Evolutionary conservation across 1,140 invertebrate species (phyloP).

Genomic region (Meteorus sp.): DNA sequence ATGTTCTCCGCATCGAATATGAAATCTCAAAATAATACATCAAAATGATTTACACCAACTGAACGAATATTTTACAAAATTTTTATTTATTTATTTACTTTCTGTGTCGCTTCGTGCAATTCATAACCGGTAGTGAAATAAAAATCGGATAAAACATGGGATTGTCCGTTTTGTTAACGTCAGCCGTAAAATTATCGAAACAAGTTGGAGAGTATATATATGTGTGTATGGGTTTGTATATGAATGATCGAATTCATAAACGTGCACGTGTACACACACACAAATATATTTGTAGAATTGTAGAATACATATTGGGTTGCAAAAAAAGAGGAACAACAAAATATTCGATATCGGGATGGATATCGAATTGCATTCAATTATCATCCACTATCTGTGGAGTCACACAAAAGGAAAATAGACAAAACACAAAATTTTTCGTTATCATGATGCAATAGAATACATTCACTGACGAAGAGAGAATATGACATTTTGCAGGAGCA

Average conservation of each 20-base stretch:
- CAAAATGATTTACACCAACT: too few relatives aligned
- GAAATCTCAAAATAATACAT: too few relatives aligned
- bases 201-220: too few relatives aligned
- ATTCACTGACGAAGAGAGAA: background rate
- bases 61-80: too few relatives aligned
- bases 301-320: background rate
- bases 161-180: conserved; percentile 3
- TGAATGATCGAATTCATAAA: too few relatives aligned
- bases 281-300: too few relatives aligned
- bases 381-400: background rate
- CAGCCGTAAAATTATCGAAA: conserved; percentile 4
- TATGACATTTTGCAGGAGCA: background rate
- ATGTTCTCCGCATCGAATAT: too few relatives aligned
- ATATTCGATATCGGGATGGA: background rate
- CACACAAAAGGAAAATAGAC: background rate
- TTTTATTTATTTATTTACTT: too few relatives aligned
- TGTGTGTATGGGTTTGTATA: too few relatives aligned
- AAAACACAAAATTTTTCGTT: too few relatives aligned
- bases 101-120: too few relatives aligned
- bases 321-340: background rate
- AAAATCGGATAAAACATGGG: background rate
- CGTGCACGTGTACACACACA: background rate
- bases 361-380: background rate
- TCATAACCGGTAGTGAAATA: too few relatives aligned
- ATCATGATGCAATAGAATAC: background rate